Percentiles rank a stretch among this genome's conserved stretches.
phyloP scores from a whole-genome alignment of 1,140 invertebrate genomes.

The Scaptomyza montana region DNA sequence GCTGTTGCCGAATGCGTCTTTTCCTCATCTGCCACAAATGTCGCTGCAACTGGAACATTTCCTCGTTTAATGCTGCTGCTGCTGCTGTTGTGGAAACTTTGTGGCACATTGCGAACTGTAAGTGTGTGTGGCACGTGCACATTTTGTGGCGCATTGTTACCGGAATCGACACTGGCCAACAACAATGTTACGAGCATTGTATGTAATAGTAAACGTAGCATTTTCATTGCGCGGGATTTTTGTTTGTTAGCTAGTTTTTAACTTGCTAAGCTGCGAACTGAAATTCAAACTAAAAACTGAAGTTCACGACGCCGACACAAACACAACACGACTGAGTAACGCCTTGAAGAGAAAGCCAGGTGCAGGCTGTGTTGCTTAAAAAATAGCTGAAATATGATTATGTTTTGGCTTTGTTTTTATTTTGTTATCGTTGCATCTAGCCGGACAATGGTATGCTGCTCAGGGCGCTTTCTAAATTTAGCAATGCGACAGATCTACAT shows the following conservation, averaged over 20 bases:
- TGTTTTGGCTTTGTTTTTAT: background rate
- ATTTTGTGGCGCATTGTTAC: constrained; percentile 48
- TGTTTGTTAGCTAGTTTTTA: background rate
- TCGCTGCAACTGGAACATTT: constrained; percentile 39
- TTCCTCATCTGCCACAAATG: background rate
- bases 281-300: constrained; percentile 11
- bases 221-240: constrained; percentile 48
- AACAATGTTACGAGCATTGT: constrained; percentile 48
- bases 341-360: constrained; percentile 37
- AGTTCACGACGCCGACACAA: constrained; percentile 44
- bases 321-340: constrained; percentile 28
- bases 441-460: constrained; percentile 44
- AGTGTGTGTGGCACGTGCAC: background rate
- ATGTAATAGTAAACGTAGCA: constrained; percentile 59
- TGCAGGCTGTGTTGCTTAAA: constrained; percentile 7
- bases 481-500: constrained; percentile 40
- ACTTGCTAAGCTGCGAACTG: constrained; percentile 41
- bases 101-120: constrained; percentile 31
- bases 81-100: constrained; percentile 26
- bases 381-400: constrained; percentile 13
- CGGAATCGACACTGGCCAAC: constrained; percentile 73
- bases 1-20: background rate
- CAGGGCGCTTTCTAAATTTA: constrained; percentile 73
- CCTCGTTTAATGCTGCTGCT: constrained; percentile 31
- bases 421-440: constrained; percentile 13